Percentiles rank a stretch among this genome's conserved stretches.
These are phyloP conservation scores for Cairina moschata DNA, from an alignment of 2,113 vertebrate genomes.

Conservation along the genomic window DNA sequence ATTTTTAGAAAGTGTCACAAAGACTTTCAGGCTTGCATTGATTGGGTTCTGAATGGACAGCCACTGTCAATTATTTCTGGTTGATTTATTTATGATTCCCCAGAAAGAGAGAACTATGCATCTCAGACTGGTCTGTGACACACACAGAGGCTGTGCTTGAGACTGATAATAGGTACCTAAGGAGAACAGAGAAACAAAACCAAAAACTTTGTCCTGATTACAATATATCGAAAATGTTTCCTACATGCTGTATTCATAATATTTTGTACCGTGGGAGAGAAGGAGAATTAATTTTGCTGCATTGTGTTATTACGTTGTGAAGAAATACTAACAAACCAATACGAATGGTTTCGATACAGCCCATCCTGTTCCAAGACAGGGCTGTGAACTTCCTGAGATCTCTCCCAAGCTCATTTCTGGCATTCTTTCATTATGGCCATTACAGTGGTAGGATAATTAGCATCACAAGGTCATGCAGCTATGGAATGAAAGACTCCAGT, in stretches of 20 bases:
- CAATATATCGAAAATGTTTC: neutral
- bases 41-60: slow-evolving; percentile 81
- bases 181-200: neutral
- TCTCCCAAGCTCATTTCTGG: neutral
- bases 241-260: neutral
- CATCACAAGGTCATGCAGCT: neutral
- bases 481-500: neutral
- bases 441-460: neutral
- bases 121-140: slow-evolving; percentile 32
- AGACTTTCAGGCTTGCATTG: slow-evolving; percentile 82
- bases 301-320: neutral
- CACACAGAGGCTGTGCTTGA: neutral
- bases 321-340: neutral
- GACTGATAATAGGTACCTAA: neutral
- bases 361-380: neutral
- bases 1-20: slow-evolving; percentile 79
- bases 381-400: neutral
- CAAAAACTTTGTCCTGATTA: neutral
- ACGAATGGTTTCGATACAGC: neutral
- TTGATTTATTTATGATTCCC: slow-evolving; percentile 75
- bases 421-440: neutral
- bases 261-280: neutral
- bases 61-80: slow-evolving; percentile 79
- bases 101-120: slow-evolving; percentile 65
- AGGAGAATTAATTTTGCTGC: neutral